Evolutionary conservation across 37 sponge, comb jelly and placozoan genomes (phyloP), one percentile per base, ranked within the genome.

Genomic region (Beroe ovata): DNA sequence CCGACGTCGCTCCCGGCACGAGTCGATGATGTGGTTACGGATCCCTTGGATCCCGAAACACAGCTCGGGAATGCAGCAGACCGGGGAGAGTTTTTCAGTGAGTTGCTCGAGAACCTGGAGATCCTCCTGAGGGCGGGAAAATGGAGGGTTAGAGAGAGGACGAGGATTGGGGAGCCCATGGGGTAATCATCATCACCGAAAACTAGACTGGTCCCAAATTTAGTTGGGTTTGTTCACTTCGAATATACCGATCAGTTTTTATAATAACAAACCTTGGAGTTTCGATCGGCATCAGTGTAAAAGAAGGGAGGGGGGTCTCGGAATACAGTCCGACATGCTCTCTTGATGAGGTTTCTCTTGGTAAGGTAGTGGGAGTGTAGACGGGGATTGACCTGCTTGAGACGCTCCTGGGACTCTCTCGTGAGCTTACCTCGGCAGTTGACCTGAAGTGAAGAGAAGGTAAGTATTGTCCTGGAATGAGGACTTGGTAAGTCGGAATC

Each of bases 261-360:
- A 47, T 47, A 47, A 47, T 6, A 6, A 47, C 63, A 6, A 14
- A 66, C 69, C 69, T 66, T 25, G 29, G 69, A 66, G 69, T 66
- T 66, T 18, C 69, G 1, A 32, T 66, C 69, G 1, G 69, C 69
- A 33, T 66, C 69, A 66, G 69, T 66, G 36, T 66, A 66, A 16
- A 66, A 66, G 69, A 66, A 66, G 34, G 84, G 84, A 42, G 84
- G 84, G 22, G 84, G 84, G 47, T 77, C 84, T 77, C 84, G 39
- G 54, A 42, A 77, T 23, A 77, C 42, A 77, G 54, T 77, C 84
- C 84, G 1, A 30, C 69, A 66, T 0, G 69, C 69, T 66, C 69
- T 66, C 36, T 66, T 66, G 33, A 66, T 66, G 36, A 66, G 69
- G 69, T 66, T 66, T 37, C 69, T 66, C 69, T 66, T 66, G 30